phyloP scores from a whole-genome alignment of 2,113 vertebrate genomes.

The Lontra canadensis region DNA sequence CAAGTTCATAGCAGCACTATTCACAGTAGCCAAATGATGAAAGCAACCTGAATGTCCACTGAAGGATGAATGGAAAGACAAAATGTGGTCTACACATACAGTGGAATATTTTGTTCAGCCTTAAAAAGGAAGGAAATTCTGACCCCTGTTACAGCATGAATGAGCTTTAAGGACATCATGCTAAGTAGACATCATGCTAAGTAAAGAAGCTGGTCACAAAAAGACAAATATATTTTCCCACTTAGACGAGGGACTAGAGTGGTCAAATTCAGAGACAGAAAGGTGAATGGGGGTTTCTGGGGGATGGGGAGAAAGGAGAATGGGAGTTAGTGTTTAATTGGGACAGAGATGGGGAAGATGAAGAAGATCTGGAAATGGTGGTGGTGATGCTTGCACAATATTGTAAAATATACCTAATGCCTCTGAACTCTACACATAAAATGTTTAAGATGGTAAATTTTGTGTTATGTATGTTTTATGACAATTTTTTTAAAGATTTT shows the following conservation, averaged over 20 bases:
- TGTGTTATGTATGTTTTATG: background rate
- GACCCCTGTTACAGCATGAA: background rate
- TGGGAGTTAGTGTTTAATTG: background rate
- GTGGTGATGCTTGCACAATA: background rate
- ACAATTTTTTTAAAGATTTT: background rate
- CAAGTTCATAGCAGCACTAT: background rate
- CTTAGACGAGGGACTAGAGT: background rate
- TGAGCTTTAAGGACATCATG: background rate
- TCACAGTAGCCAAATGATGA: background rate
- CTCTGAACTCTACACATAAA: background rate
- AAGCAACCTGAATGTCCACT: background rate
- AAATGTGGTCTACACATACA: too few relatives aligned
- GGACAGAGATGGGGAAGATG: background rate
- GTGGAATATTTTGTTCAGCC: background rate
- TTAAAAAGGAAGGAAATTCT: background rate
- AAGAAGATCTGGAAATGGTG: background rate
- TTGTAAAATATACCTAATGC: background rate
- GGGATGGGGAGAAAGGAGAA: background rate
- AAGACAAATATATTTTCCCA: background rate
- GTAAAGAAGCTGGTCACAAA: background rate
- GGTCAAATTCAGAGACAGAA: background rate
- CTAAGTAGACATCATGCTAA: background rate
- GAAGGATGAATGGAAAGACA: background rate
- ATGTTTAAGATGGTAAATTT: background rate
- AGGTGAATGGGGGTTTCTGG: background rate